Evolutionary conservation across 2,888 invertebrate genomes (phyloP).

Genomic region (Acanthococcus lagerstroemiae): DNA sequence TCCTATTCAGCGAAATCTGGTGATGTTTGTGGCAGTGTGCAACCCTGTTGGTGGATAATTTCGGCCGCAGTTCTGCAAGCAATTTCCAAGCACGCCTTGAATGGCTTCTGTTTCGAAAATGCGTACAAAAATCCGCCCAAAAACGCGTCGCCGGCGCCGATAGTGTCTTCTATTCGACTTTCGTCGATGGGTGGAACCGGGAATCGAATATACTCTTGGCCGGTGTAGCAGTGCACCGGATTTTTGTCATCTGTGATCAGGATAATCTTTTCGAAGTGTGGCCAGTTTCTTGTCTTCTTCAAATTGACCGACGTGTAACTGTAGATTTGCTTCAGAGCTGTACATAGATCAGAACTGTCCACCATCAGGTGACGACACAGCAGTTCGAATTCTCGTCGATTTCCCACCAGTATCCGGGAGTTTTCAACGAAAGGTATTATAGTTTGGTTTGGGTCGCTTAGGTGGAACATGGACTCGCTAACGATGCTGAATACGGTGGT

Average conservation of each 20-base stretch:
- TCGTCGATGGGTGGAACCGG: not conserved
- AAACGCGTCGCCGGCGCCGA: slow-evolving; percentile 8
- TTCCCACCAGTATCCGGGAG: too few species aligned
- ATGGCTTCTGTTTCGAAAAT: not conserved
- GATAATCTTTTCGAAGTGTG: slow-evolving; percentile 1
- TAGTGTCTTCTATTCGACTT: slow-evolving; percentile 6
- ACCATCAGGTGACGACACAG: too few species aligned
- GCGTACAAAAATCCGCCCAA: slow-evolving; percentile 6
- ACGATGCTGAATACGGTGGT: too few species aligned
- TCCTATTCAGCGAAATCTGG: not conserved
- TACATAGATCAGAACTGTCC: too few species aligned
- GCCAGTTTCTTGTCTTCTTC: too few species aligned
- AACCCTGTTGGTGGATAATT: not conserved
- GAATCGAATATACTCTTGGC: not conserved
- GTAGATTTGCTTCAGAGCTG: too few species aligned
- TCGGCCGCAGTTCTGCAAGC: not conserved
- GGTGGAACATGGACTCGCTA: too few species aligned
- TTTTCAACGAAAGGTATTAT: too few species aligned
- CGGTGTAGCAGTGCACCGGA: slow-evolving; percentile 6
- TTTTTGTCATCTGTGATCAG: slow-evolving; percentile 2
- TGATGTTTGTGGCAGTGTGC: not conserved
- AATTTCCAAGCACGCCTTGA: not conserved
- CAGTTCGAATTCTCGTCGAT: too few species aligned
- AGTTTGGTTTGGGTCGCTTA: too few species aligned
- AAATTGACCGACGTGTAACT: too few species aligned